Evolutionary conservation across 2,797 vertebrate species (phyloP).

Genomic region (Melanotaenia trifasciata): DNA sequence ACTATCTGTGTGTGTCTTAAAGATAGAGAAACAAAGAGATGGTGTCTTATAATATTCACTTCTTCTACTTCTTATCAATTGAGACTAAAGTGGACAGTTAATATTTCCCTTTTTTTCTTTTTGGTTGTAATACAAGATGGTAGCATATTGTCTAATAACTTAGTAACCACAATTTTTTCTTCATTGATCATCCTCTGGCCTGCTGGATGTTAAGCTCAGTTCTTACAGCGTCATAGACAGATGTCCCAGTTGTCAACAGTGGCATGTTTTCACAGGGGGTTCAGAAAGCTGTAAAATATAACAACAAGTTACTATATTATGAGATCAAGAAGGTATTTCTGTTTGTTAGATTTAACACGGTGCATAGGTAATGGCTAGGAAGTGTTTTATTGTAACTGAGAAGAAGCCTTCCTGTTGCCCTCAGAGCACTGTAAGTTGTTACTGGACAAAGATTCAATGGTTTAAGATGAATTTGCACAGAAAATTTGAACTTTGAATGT

Average conservation of each 20-base stretch:
- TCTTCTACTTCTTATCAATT: constrained; percentile 38
- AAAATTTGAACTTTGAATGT: not conserved
- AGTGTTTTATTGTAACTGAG: not conserved
- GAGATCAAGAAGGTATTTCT: not conserved
- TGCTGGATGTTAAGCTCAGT: not conserved
- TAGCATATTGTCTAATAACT: no score
- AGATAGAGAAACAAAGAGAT: constrained; percentile 24
- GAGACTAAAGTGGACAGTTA: constrained; percentile 63
- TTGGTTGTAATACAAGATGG: not conserved
- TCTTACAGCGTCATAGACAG: not conserved
- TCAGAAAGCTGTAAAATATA: not conserved
- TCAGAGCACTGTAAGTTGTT: no score
- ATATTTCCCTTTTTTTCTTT: constrained; percentile 55
- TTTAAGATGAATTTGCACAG: no score
- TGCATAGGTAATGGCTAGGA: not conserved
- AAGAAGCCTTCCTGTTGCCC: not conserved
- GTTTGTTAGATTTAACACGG: not conserved
- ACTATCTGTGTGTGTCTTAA: constrained; percentile 18
- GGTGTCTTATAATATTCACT: constrained; percentile 33
- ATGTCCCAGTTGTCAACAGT: not conserved
- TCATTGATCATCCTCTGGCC: not conserved
- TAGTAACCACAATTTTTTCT: not conserved
- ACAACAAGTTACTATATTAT: not conserved
- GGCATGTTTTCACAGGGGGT: not conserved
- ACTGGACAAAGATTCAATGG: not conserved